Evolutionary conservation across 2,113 vertebrate species (phyloP), one percentile per base, ranked within the genome.

Genomic region (Pelodiscus sinensis): DNA sequence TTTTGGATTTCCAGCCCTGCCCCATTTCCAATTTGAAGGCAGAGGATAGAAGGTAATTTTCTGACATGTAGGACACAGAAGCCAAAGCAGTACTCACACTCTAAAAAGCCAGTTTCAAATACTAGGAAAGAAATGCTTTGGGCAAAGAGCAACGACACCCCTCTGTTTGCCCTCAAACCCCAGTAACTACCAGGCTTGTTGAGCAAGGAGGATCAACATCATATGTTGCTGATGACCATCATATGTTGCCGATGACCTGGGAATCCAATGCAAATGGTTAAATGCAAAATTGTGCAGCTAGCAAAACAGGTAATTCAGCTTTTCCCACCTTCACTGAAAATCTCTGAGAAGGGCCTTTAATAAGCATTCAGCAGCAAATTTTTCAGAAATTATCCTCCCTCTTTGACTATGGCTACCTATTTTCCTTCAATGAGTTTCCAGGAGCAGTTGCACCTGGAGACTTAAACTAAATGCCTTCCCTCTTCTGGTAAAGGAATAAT

Each of bases 371-470:
- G 68, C 81, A 60, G 56, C 35, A 90, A 84, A 92, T 35, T 22
- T 44, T 44, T 44, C 71, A 75, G 35, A 44, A 75, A 44, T 21
- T 44, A 44, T 21, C 22, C 44, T 12, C 22, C 22, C 22, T 38
- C 22, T 71, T 71, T 24, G 19, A 82, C 84, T 92, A 95, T 87
- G 92, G 84, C 50, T 92, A 94, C 95, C 93, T 94, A 87, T 73
- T 95, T 94, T 96, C 93, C 87, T 92, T 96, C 21, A 95, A 54
- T 29, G 85, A 92, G 56, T 84, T 95, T 94, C 92, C 92, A 94
- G 75, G 90, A 93, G 81, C 60, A 84, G 87, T 35, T 94, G 87
- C 58, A 87, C 78, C 92, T 87, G 84, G 14, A 73, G 10, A 73
- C 68, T 38, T 21, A 87, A 88, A 90, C 87, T 96, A 92, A 86